Evolutionary conservation across 2,113 vertebrate species (phyloP).

Genomic region (Agapornis roseicollis): DNA sequence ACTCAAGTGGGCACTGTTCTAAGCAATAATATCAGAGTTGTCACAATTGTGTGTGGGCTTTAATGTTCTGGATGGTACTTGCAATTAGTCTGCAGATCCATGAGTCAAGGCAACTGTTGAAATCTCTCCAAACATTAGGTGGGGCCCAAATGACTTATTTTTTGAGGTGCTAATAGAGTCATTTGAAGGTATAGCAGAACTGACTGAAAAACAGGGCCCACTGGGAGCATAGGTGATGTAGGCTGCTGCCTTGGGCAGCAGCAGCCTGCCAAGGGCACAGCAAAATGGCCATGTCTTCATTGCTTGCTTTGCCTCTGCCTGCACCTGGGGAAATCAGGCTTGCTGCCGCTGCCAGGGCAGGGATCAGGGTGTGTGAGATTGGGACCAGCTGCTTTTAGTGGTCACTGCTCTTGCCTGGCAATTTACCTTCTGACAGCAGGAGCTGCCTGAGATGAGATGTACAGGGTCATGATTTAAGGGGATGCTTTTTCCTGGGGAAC

Average conservation of each 20-base stretch:
- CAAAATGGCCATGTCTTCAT: not conserved
- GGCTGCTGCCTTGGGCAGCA: slow-evolving; percentile 10
- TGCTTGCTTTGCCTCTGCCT: not conserved
- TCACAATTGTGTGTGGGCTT: slow-evolving; percentile 4
- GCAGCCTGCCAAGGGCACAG: slow-evolving; percentile 9
- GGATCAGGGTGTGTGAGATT: not conserved
- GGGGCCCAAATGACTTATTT: slow-evolving; percentile 3
- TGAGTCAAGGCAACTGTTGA: not conserved
- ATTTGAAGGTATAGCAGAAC: not conserved
- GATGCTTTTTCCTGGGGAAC: not conserved
- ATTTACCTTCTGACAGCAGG: not conserved
- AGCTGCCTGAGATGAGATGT: not conserved
- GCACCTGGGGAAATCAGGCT: not conserved
- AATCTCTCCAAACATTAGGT: not conserved
- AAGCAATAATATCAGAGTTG: not conserved
- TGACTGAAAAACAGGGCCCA: not conserved
- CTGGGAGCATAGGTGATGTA: not conserved
- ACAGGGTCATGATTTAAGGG: not conserved
- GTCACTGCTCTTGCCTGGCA: not conserved
- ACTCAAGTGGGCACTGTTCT: not conserved
- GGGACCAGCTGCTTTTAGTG: not conserved
- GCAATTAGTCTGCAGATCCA: not conserved
- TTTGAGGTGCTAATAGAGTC: not conserved
- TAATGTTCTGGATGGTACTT: not conserved
- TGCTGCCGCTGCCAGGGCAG: not conserved